Base-by-base conservation (phyloP, 2,113 vertebrate genomes). In the Pheucticus melanocephalus region DNA sequence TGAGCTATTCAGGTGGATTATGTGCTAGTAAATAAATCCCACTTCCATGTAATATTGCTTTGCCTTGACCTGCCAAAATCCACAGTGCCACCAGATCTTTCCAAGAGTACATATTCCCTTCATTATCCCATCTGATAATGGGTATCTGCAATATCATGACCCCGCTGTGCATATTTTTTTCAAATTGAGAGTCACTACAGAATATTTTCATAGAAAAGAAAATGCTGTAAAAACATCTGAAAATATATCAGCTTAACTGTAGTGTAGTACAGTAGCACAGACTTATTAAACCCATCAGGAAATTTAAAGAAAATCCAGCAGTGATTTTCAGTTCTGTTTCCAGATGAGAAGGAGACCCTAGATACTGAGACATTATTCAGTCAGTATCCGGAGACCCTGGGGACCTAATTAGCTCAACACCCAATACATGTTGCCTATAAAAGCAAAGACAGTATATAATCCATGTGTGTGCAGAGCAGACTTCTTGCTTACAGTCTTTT, bases 361-460 rank as follows among this genome's bases (percentile, higher is more conserved):
- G 68, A 51, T 82, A 79, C 85, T 33, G 57, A 66, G n/a, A 57
- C 16, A 84, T 54, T 48, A 91, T 79, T 89, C 90, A 86, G 80
- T 33, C 28, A 72, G 83, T 61, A 82, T 31, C 60, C 5, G 3
- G 48, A 93, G 53, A 75, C 85, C 45, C 87, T 72, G 23, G 95
- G 65, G 93, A 96, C 13, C 78, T 95, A 97, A 97, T 97, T 98
- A 97, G 28, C 77, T 97, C 89, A 85, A 64, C 61, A 73, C 19
- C 37, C 73, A 82, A 48, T 85, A 83, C 72, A 50, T 82, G 16
- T 45, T 94, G 45, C 50, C 44, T 82, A 17, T 54, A 66, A 90
- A 83, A 95, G 6, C 24, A 69, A 90, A 89, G 53, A 45, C 5
- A 56, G 45, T 28, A 39, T 60, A 73, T 72, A 88, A 75, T 33